Evolutionary conservation across 2,797 vertebrate species (phyloP).

Genomic region (Enteromius fasciolatus): DNA sequence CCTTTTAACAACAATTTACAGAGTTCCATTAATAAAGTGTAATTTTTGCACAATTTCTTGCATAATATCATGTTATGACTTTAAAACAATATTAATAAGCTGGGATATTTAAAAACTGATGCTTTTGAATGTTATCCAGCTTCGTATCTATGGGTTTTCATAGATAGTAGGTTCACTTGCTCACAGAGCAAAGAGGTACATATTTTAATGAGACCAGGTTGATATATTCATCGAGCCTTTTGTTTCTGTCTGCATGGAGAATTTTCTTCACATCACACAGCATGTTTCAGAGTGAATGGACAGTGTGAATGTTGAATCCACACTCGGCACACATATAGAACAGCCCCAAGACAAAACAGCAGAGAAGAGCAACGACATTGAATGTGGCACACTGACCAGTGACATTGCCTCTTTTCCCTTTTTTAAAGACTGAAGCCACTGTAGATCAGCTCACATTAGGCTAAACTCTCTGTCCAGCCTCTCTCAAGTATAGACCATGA

Average conservation of each 20-base stretch:
- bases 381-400: constrained; percentile 16
- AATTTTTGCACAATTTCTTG: no score
- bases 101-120: no score
- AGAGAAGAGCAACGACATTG: neutral
- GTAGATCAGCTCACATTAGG: constrained; percentile 24
- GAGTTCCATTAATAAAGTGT: no score
- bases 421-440: constrained; percentile 7
- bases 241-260: neutral
- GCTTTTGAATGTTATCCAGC: no score
- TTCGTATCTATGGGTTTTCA: no score
- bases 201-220: no score
- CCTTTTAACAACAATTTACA: no score
- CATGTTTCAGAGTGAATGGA: neutral
- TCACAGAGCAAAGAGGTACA: no score
- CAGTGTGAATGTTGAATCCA: neutral
- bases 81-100: no score
- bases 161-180: no score
- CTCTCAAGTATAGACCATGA: constrained; percentile 1
- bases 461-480: constrained; percentile 13
- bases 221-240: neutral
- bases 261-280: neutral
- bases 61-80: no score
- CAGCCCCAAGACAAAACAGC: constrained; percentile 12
- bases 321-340: neutral
- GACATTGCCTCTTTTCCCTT: constrained; percentile 3